phyloP scores from a whole-genome alignment of 2,113 vertebrate species.

The Alectura lathami region DNA sequence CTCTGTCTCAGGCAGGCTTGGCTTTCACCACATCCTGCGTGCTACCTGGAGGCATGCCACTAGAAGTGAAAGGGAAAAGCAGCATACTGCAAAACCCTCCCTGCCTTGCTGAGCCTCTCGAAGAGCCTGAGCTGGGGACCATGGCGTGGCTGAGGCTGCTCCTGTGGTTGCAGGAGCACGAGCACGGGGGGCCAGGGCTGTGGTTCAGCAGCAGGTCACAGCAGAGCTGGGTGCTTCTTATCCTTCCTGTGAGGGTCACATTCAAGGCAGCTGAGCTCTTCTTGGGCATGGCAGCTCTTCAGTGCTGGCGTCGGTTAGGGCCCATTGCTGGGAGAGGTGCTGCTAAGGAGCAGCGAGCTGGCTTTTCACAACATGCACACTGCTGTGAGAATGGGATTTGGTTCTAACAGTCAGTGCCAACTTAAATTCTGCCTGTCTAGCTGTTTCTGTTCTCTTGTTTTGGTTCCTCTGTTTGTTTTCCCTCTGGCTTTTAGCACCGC shows the following conservation, averaged over 20 bases:
- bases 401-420: background rate
- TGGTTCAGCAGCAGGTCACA: background rate
- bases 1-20: background rate
- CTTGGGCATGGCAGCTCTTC: fast-evolving
- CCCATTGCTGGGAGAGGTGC: fast-evolving
- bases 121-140: background rate
- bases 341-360: fast-evolving
- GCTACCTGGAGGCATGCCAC: background rate
- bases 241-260: background rate
- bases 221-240: background rate
- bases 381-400: background rate
- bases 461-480: background rate
- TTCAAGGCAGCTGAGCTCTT: background rate
- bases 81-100: background rate
- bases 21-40: conserved; percentile 66
- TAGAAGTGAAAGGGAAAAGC: conserved; percentile 53
- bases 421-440: fast-evolving
- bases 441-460: background rate
- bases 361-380: background rate
- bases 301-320: no score
- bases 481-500: background rate
- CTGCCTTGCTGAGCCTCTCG: fast-evolving
- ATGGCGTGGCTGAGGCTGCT: fast-evolving
- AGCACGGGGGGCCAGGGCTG: fast-evolving
- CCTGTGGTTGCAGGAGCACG: fast-evolving